Conservation (phyloP, 2,888 invertebrate species). For the Nemapogon koenigi region DNA sequence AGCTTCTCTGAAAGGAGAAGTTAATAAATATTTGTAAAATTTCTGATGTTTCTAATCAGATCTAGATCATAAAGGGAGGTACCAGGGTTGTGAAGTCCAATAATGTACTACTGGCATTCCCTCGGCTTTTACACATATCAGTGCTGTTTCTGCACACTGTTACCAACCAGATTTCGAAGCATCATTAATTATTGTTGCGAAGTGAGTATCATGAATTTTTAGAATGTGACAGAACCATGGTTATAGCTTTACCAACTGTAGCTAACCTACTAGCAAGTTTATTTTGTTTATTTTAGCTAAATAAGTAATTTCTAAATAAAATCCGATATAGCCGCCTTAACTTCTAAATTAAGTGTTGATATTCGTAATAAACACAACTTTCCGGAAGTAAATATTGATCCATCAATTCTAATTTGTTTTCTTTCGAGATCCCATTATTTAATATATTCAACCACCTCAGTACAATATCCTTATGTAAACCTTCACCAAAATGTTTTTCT, state of each 20-base stretch:
- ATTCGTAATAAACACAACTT: not conserved
- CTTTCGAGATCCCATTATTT: not conserved
- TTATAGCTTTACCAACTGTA: not conserved
- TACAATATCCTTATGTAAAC: too few relatives aligned
- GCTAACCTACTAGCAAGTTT: not conserved
- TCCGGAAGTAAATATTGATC: not conserved
- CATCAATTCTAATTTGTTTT: not conserved
- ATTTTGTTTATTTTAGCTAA: not conserved
- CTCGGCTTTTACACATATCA: slow-evolving; percentile 7
- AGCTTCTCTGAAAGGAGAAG: slow-evolving; percentile 4
- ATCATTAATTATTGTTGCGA: not conserved
- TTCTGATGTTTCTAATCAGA: not conserved
- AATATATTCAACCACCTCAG: not conserved
- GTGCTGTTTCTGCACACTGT: not conserved
- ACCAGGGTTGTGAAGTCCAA: slow-evolving; percentile 17
- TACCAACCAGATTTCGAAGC: not conserved
- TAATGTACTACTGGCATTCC: slow-evolving; percentile 14
- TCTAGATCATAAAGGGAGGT: slow-evolving; percentile 10
- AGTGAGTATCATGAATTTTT: not conserved
- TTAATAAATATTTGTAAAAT: not conserved
- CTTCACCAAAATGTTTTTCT: too few relatives aligned
- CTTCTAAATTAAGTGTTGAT: not conserved
- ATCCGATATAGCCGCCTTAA: not conserved
- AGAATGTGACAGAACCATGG: not conserved
- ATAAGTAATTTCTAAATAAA: not conserved